phyloP scores from a whole-genome alignment of 2,888 invertebrate species.

The Drosophila aldrichi region DNA sequence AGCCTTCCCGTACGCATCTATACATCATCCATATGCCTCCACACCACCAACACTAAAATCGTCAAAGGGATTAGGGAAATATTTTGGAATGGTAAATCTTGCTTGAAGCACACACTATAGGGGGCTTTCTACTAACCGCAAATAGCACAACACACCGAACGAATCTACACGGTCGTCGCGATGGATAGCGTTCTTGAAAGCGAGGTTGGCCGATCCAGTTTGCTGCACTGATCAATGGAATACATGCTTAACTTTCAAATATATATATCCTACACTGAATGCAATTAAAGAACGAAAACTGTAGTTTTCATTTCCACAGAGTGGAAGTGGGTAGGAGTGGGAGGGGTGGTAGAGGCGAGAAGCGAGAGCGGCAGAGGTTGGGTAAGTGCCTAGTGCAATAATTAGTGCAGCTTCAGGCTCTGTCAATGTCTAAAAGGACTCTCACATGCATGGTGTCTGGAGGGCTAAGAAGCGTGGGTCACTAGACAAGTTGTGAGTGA shows the following conservation, averaged over 20 bases:
- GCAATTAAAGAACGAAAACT: background rate
- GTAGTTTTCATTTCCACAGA: background rate
- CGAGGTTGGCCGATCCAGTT: slow-evolving; percentile 12
- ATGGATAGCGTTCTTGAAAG: slow-evolving; percentile 42
- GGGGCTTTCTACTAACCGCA: too few relatives aligned
- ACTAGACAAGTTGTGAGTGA: background rate
- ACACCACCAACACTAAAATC: background rate
- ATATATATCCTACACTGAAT: background rate
- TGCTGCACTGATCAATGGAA: slow-evolving; percentile 28
- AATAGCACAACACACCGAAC: too few relatives aligned
- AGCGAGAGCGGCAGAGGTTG: background rate
- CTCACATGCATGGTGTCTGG: background rate
- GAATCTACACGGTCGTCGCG: background rate
- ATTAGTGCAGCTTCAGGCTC: background rate
- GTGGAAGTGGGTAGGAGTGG: background rate
- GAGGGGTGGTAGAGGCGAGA: background rate
- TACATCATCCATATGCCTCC: background rate
- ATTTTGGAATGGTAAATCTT: too few relatives aligned
- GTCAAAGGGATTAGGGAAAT: too few relatives aligned
- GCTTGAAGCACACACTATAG: too few relatives aligned
- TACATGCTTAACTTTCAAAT: slow-evolving; percentile 9
- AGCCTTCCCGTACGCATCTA: background rate
- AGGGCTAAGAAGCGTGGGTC: background rate
- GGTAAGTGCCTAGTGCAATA: slow-evolving; percentile 8
- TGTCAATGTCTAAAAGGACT: background rate